Evolutionary conservation across 2,797 vertebrate genomes (phyloP).

Genomic region (Bovichtus variegatus): DNA sequence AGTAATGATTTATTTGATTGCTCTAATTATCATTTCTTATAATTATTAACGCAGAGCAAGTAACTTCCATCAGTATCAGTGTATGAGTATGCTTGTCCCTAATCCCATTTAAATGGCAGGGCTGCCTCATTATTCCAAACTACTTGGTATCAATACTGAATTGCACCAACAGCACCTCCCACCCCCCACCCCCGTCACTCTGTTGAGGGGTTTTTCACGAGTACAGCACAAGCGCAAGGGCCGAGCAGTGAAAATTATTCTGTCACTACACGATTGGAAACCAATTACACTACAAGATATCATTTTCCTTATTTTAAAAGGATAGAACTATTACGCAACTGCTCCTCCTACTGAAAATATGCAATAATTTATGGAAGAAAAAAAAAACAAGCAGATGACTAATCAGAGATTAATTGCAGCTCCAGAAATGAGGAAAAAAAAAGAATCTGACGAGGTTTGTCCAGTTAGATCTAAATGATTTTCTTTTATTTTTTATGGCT

Average conservation of each 20-base stretch:
- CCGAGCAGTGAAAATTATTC: conserved; percentile 9
- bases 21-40: not conserved
- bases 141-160: conserved; percentile 13
- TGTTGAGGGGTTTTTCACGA: conserved; percentile 24
- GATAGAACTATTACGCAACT: conserved; percentile 15
- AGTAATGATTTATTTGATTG: not conserved
- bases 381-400: conserved; percentile 14
- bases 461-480: conserved; percentile 11
- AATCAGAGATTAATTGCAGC: conserved; percentile 23
- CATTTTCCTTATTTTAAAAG: conserved; percentile 27
- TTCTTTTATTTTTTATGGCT: not conserved
- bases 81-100: not conserved
- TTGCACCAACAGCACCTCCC: not conserved
- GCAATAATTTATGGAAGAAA: conserved; percentile 9
- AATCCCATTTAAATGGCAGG: not conserved
- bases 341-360: conserved; percentile 16
- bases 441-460: conserved; percentile 23
- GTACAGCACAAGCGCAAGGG: not conserved
- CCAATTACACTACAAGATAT: conserved; percentile 15
- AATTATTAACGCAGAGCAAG: not conserved
- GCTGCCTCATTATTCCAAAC: conserved; percentile 6
- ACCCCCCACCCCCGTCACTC: conserved; percentile 22
- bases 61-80: not conserved
- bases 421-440: conserved; percentile 23
- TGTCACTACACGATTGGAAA: conserved; percentile 43